A percentile compares a stretch with the other conserved stretches of the same genome.
These are phyloP conservation scores for Anthrax anthrax DNA, from an alignment of 2,888 invertebrate species.

Conservation along the genomic window DNA sequence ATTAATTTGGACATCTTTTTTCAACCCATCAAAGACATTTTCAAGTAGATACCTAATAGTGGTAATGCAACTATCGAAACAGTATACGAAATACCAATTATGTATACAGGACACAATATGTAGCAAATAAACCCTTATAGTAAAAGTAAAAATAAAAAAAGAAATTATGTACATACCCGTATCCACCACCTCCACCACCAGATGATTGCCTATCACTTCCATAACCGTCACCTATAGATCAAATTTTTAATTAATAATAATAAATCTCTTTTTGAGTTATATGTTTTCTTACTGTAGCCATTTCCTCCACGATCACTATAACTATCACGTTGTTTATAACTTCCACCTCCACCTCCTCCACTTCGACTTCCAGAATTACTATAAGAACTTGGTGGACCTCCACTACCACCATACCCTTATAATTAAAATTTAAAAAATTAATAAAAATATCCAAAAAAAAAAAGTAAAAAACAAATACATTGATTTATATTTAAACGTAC, in stretches of 20 bases:
- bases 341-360: not conserved
- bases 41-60: too few species aligned
- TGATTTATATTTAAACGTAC: too few species aligned
- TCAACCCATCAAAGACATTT: too few species aligned
- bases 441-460: not conserved
- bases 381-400: not conserved
- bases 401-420: not conserved
- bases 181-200: not conserved
- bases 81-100: too few species aligned
- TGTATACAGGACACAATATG: too few species aligned
- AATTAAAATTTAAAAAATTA: not conserved
- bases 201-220: not conserved
- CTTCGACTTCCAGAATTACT: not conserved
- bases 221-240: not conserved
- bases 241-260: not conserved
- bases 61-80: too few species aligned
- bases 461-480: too few species aligned
- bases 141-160: not conserved
- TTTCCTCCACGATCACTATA: not conserved
- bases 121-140: too few species aligned
- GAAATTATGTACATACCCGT: not conserved
- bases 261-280: too few species aligned
- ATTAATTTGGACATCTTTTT: too few species aligned
- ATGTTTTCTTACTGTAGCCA: not conserved
- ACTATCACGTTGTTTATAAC: not conserved